Evolutionary conservation across 2,797 vertebrate genomes (phyloP).

Genomic region (Taeniopygia guttata): DNA sequence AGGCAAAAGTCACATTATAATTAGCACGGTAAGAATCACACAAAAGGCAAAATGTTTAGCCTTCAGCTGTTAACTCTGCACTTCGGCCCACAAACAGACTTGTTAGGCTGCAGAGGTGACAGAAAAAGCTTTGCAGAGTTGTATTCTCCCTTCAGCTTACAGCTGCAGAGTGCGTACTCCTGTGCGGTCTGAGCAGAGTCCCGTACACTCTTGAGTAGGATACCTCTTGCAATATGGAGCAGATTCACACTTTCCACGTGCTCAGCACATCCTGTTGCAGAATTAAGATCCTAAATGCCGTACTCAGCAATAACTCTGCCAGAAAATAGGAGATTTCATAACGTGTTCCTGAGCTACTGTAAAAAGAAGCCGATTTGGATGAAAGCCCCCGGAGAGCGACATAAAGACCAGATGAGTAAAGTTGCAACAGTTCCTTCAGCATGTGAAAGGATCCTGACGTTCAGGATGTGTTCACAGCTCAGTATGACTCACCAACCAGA

Average conservation of each 20-base stretch:
- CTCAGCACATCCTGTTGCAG: background rate
- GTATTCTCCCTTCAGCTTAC: background rate
- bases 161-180: fast-evolving
- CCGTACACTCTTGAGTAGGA: fast-evolving
- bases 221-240: background rate
- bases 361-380: background rate
- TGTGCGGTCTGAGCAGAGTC: background rate
- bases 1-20: background rate
- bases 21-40: background rate
- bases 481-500: background rate
- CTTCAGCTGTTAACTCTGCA: background rate
- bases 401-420: background rate
- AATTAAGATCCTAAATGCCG: background rate
- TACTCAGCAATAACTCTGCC: background rate
- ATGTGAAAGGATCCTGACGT: background rate
- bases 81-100: background rate
- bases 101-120: background rate
- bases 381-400: background rate
- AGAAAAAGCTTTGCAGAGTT: background rate
- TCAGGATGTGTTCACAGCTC: background rate
- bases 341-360: background rate
- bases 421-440: background rate
- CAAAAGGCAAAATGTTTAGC: background rate
- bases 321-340: background rate
- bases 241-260: background rate